A percentile compares a stretch with the other conserved stretches of the same genome.
phyloP scores from a whole-genome alignment of 2,888 invertebrate genomes.

The Stenurella melanura region DNA sequence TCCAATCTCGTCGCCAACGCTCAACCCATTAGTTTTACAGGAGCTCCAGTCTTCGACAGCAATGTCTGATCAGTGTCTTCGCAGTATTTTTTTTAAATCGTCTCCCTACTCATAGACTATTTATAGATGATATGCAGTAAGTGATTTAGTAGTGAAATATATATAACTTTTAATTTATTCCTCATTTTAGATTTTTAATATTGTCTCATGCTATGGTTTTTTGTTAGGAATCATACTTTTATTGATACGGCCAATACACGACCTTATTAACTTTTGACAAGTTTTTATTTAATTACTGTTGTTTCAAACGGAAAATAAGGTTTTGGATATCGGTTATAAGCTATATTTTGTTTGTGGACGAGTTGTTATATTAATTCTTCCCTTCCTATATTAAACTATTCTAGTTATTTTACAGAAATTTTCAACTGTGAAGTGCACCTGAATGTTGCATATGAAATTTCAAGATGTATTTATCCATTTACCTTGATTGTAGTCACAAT shows the following conservation, averaged over 20 bases:
- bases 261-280: too few species aligned
- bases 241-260: background rate
- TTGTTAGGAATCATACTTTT: background rate
- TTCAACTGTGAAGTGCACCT: background rate
- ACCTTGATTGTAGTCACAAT: background rate
- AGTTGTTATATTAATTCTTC: background rate
- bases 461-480: background rate
- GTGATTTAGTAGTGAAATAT: slow-evolving; percentile 9
- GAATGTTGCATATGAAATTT: background rate
- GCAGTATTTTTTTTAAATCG: slow-evolving; percentile 22
- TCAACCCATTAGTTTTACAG: slow-evolving; percentile 86
- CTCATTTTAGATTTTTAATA: background rate
- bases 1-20: slow-evolving; percentile 88
- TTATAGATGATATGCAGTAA: slow-evolving; percentile 2
- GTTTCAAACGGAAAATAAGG: too few species aligned
- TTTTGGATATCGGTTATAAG: background rate
- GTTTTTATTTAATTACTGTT: too few species aligned
- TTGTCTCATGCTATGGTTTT: slow-evolving; percentile 16
- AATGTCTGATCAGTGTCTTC: slow-evolving; percentile 76
- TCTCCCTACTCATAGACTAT: slow-evolving; percentile 24
- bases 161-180: slow-evolving; percentile 26
- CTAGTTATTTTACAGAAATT: background rate
- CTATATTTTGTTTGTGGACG: background rate
- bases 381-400: background rate
- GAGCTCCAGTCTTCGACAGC: slow-evolving; percentile 80